These are phyloP conservation scores for Sebastolobus altivelis DNA, from an alignment of 2,797 vertebrate species.

Conservation along the genomic window DNA sequence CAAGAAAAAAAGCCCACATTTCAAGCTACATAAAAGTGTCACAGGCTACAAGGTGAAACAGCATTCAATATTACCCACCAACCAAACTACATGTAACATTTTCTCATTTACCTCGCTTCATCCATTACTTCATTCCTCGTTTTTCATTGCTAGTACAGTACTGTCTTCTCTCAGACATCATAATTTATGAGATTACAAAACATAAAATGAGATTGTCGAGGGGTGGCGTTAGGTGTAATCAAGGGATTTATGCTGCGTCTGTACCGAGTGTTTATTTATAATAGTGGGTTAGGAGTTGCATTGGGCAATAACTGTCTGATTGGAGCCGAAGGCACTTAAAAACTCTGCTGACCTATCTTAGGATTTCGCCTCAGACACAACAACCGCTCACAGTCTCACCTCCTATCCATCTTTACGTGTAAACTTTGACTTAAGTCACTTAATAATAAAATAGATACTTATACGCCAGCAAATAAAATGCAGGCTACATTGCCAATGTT, in stretches of 20 bases:
- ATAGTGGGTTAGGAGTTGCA: slow-evolving; percentile 32
- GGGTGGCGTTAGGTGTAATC: slow-evolving; percentile 64
- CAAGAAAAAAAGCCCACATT: slow-evolving; percentile 36
- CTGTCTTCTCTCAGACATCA: slow-evolving; percentile 55
- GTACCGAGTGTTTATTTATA: slow-evolving; percentile 45
- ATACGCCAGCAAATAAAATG: slow-evolving; percentile 48
- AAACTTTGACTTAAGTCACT: slow-evolving; percentile 69
- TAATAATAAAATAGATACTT: slow-evolving; percentile 56
- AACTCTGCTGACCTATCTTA: slow-evolving; percentile 59
- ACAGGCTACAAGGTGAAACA: slow-evolving; percentile 38
- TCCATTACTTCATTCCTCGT: slow-evolving; percentile 10
- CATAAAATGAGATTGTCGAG: slow-evolving; percentile 82
- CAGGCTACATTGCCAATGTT: slow-evolving; percentile 48
- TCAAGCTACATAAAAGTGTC: slow-evolving; percentile 41
- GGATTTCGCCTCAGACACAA: slow-evolving; percentile 59
- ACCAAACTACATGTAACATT: slow-evolving; percentile 48
- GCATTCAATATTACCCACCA: slow-evolving; percentile 25
- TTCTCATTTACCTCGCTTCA: slow-evolving; percentile 24
- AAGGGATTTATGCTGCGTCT: slow-evolving; percentile 67
- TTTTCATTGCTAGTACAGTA: slow-evolving; percentile 10
- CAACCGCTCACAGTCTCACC: slow-evolving; percentile 41
- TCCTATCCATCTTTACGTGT: slow-evolving; percentile 50
- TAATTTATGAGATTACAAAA: slow-evolving; percentile 68
- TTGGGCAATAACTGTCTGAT: slow-evolving; percentile 53
- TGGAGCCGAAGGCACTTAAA: slow-evolving; percentile 83